Conservation (phyloP, 2,113 vertebrate genomes). For the Megatriorchis doriae region DNA sequence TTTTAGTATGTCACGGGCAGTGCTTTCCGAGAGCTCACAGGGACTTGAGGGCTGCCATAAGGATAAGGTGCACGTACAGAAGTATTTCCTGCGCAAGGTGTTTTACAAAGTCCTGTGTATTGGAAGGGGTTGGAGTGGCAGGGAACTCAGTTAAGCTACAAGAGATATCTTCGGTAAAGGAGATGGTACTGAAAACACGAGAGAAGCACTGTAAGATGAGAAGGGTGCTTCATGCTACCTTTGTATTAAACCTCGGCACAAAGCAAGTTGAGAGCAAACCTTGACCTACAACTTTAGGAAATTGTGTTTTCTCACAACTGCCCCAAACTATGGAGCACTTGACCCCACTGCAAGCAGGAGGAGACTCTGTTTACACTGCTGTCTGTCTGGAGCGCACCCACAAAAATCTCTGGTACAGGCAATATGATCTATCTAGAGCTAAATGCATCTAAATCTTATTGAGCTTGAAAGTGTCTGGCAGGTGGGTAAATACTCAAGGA, state of each 20-base stretch:
- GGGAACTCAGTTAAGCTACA: background rate
- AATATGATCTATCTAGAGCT: background rate
- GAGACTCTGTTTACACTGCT: background rate
- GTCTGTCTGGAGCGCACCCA: background rate
- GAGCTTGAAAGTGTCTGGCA: background rate
- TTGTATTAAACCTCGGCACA: background rate
- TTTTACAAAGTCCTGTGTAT: background rate
- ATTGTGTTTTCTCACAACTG: background rate
- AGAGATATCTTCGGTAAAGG: background rate
- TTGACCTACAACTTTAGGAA: background rate
- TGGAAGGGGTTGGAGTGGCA: background rate
- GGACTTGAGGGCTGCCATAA: background rate
- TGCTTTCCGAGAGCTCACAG: background rate
- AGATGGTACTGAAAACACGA: background rate
- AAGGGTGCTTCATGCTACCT: background rate
- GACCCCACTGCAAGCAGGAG: background rate
- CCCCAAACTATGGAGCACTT: background rate
- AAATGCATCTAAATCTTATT: background rate
- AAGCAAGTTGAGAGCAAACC: background rate
- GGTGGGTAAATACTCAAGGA: background rate
- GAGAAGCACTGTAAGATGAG: background rate
- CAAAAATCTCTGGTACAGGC: background rate
- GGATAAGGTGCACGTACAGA: background rate
- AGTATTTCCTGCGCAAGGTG: background rate
- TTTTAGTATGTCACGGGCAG: background rate